A percentile compares a stretch with the other conserved stretches of the same genome.
Evolutionary conservation across 2,888 invertebrate species (phyloP).

Genomic region (Heliconius ismenius): DNA sequence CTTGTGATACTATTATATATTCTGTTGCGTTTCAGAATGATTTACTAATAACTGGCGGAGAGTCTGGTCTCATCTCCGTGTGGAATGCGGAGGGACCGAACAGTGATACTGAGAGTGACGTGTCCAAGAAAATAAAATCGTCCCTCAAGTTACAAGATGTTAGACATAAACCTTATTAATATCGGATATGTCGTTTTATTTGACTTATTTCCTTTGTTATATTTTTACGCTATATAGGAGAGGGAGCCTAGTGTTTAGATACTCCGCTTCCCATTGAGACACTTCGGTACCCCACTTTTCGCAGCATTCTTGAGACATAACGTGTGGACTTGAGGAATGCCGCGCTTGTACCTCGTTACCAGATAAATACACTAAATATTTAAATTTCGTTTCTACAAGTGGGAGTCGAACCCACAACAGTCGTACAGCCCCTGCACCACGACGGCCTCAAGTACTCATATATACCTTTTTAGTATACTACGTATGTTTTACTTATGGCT

Average conservation of each 20-base stretch:
- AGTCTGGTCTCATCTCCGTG: slow-evolving; percentile 84
- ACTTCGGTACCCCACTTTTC: no score
- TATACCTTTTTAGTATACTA: no score
- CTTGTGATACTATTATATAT: background rate
- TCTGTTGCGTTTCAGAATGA: slow-evolving; percentile 72
- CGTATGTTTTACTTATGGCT: no score
- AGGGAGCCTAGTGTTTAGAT: no score
- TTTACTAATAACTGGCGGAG: slow-evolving; percentile 86
- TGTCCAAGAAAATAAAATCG: slow-evolving; percentile 44
- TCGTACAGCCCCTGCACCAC: background rate
- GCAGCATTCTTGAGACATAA: no score
- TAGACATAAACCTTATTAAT: slow-evolving; percentile 63
- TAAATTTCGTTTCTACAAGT: no score
- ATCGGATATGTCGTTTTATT: slow-evolving; percentile 19
- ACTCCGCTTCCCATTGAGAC: background rate
- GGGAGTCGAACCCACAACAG: no score
- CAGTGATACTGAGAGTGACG: background rate
- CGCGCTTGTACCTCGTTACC: no score
- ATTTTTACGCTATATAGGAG: no score
- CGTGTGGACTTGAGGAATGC: no score
- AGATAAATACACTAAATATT: no score
- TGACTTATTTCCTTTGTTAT: background rate
- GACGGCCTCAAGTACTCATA: no score
- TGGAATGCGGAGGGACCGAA: slow-evolving; percentile 74
- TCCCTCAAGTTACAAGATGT: slow-evolving; percentile 54